A percentile compares a stretch with the other conserved stretches of the same genome.
Evolutionary conservation across 2,888 invertebrate genomes (phyloP).

Genomic region (Entomobrya proxima): DNA sequence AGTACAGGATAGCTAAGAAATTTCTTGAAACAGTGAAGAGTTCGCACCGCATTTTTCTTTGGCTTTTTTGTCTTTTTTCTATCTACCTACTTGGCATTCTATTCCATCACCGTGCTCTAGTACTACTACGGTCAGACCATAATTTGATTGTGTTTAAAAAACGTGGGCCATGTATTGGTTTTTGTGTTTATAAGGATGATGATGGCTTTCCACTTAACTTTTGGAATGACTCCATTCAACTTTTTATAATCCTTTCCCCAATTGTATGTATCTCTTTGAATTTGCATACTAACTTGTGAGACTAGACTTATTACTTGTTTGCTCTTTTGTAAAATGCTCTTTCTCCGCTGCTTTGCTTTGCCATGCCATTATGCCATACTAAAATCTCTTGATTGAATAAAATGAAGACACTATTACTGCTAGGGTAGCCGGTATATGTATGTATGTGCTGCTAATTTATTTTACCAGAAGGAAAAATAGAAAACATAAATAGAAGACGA

Average conservation of each 20-base stretch:
- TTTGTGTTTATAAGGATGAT: not conserved
- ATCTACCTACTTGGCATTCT: constrained; percentile 17
- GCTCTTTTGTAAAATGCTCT: not conserved
- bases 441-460: constrained; percentile 9
- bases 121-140: not conserved
- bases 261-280: not conserved
- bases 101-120: not conserved
- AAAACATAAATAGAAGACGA: constrained; percentile 42
- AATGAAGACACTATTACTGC: constrained; percentile 2
- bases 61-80: not conserved
- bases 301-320: not conserved
- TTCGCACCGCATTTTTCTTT: constrained; percentile 25
- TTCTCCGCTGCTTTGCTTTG: not conserved
- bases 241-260: constrained; percentile 11
- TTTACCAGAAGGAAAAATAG: not conserved
- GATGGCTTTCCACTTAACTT: not conserved
- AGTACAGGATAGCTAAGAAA: constrained; percentile 1
- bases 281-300: constrained; percentile 27
- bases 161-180: not conserved
- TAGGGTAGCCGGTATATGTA: not conserved
- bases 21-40: constrained; percentile 18
- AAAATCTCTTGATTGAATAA: constrained; percentile 13
- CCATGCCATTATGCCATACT: no score
- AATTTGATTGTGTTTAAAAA: constrained; percentile 7
- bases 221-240: constrained; percentile 17